Evolutionary conservation across 1,140 invertebrate genomes (phyloP).

Genomic region (Diorhabda sublineata): DNA sequence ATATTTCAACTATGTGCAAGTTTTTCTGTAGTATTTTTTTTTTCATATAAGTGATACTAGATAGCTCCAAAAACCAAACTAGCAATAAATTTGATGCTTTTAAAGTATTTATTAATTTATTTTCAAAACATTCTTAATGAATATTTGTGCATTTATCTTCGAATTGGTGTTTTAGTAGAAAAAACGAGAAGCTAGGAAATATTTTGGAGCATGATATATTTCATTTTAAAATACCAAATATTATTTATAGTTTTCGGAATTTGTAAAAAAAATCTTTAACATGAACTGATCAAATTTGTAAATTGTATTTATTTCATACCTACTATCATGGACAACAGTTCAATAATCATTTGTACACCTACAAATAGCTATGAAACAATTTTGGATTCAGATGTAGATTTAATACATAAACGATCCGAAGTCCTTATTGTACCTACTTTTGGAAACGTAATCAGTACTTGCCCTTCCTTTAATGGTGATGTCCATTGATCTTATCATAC

Average conservation of each 20-base stretch:
- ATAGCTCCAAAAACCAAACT: slow-evolving; percentile 1
- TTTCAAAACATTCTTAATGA: not conserved
- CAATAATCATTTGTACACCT: too few species aligned
- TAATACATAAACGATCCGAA: too few species aligned
- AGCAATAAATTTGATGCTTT: not conserved
- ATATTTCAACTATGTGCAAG: too few species aligned
- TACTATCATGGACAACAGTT: too few species aligned
- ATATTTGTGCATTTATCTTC: not conserved
- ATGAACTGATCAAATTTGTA: not conserved
- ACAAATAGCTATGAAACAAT: too few species aligned
- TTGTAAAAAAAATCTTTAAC: not conserved
- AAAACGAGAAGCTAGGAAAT: not conserved
- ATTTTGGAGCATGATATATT: not conserved
- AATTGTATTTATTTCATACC: not conserved
- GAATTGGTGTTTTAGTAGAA: not conserved
- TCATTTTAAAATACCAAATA: not conserved
- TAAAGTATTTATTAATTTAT: not conserved
- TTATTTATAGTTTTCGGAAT: not conserved
- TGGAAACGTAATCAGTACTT: too few species aligned
- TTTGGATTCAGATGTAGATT: too few species aligned
- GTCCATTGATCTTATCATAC: too few species aligned
- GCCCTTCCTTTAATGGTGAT: too few species aligned
- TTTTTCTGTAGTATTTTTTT: not conserved
- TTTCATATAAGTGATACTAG: not conserved
- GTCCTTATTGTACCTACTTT: too few species aligned